Conservation (phyloP, 2,888 invertebrate species). For the Meiosimyza platycephala region DNA sequence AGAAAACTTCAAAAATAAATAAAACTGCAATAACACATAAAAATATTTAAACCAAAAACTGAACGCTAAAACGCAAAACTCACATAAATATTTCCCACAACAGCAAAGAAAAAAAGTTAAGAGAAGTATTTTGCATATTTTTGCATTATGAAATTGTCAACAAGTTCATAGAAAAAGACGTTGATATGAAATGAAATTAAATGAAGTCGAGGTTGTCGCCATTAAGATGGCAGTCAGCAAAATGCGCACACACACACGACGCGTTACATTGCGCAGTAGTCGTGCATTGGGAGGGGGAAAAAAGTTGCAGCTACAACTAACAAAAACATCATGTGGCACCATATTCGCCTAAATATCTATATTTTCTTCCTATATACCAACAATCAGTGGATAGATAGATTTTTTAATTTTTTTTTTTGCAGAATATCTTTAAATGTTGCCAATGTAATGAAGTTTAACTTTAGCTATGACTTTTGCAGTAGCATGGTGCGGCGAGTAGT, state of each 20-base stretch:
- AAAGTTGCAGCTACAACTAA: too few species aligned
- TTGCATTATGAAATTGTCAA: slow-evolving; percentile 60
- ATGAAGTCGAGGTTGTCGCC: slow-evolving; percentile 60
- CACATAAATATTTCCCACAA: background rate
- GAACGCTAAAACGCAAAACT: too few species aligned
- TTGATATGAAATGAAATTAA: slow-evolving; percentile 50
- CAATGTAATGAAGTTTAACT: background rate
- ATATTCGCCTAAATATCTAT: too few species aligned
- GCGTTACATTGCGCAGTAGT: slow-evolving; percentile 48
- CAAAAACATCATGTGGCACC: background rate
- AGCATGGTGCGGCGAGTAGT: background rate
- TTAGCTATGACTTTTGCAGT: background rate
- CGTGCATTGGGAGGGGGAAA: background rate
- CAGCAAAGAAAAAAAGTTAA: background rate
- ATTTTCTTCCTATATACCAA: slow-evolving; percentile 10
- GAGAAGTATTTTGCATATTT: slow-evolving; percentile 57
- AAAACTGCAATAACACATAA: too few species aligned
- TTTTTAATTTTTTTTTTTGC: slow-evolving; percentile 17
- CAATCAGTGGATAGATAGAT: slow-evolving; percentile 31
- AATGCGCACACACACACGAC: slow-evolving; percentile 38
- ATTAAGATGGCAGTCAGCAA: slow-evolving; percentile 43
- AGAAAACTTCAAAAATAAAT: background rate
- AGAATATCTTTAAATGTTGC: slow-evolving; percentile 3
- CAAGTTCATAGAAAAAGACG: slow-evolving; percentile 54
- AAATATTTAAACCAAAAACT: too few species aligned